A percentile compares a stretch with the other conserved stretches of the same genome.
These are phyloP conservation scores for Crypturellus undulatus DNA, from an alignment of 2,113 vertebrate species.

Conservation along the genomic window DNA sequence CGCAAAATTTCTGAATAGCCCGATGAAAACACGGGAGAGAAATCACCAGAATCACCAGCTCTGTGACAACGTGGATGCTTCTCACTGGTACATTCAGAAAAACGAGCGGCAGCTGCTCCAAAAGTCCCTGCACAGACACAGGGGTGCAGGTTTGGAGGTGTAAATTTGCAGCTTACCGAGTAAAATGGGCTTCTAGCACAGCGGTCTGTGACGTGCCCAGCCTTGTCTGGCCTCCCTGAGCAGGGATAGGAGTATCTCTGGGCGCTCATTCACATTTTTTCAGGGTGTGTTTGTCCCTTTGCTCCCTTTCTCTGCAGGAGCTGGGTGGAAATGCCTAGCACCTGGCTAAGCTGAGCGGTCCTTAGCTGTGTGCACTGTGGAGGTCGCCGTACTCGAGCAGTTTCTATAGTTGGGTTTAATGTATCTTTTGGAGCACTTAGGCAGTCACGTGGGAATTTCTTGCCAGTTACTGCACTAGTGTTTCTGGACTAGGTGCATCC, in stretches of 20 bases:
- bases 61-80: background rate
- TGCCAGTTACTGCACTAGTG: background rate
- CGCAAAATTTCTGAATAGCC: background rate
- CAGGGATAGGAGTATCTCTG: background rate
- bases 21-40: background rate
- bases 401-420: background rate
- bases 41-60: background rate
- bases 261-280: background rate
- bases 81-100: background rate
- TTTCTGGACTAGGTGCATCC: background rate
- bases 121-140: background rate
- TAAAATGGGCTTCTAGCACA: background rate
- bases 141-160: background rate
- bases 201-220: rapidly evolving
- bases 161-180: background rate
- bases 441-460: background rate
- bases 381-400: background rate
- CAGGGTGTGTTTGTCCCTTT: background rate
- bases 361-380: background rate
- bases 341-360: background rate
- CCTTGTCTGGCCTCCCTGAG: background rate
- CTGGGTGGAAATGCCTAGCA: background rate
- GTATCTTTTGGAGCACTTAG: background rate
- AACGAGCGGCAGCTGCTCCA: background rate
- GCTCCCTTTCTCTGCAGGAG: background rate